phyloP scores from a whole-genome alignment of 2,113 vertebrate species.

The Lamprotornis superbus region DNA sequence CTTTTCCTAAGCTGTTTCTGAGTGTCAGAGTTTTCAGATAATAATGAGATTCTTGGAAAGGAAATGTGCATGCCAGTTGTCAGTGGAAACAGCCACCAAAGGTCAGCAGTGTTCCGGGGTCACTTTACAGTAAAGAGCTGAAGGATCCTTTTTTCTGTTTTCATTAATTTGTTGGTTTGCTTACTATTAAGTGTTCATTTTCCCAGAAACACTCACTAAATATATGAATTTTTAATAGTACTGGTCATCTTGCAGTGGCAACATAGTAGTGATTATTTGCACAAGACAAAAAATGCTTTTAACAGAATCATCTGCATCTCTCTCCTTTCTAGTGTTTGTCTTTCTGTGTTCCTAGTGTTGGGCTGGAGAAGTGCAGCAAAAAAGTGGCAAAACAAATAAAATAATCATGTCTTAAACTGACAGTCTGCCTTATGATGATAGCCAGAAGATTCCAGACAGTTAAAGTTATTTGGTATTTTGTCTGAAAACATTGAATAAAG shows the following conservation, averaged over 20 bases:
- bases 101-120: neutral
- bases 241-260: neutral
- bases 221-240: neutral
- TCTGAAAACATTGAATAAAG: neutral
- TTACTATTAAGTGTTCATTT: neutral
- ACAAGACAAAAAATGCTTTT: neutral
- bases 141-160: neutral
- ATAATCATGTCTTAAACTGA: neutral
- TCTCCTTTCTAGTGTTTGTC: neutral
- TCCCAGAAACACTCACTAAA: neutral
- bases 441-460: neutral
- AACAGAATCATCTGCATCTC: neutral
- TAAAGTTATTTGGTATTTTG: neutral
- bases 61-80: neutral
- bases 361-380: neutral
- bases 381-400: constrained; percentile 1
- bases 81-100: neutral
- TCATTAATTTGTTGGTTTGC: neutral
- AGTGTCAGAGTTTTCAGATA: neutral
- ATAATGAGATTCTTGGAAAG: neutral
- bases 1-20: neutral
- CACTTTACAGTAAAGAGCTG: neutral
- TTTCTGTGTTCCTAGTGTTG: neutral
- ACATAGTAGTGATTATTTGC: neutral
- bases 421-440: neutral